Evolutionary conservation across 2,888 invertebrate species (phyloP), one percentile per base, ranked within the genome.

Genomic region (Pollenia amentaria): DNA sequence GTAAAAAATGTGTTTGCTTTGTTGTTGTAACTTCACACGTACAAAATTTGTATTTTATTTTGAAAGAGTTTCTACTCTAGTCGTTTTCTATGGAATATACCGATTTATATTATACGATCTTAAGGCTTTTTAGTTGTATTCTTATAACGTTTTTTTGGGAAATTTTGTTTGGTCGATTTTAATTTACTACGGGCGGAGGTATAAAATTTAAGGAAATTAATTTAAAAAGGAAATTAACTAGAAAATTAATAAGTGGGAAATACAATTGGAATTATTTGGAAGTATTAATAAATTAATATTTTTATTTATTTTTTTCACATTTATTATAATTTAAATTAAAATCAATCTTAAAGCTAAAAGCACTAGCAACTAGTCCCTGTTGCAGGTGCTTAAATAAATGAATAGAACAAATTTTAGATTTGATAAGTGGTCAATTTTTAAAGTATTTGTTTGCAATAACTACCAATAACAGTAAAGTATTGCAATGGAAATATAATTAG

Each of bases 161-260:
- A 72, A 55, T 72, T 72, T 42, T 42, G 11, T 55, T 57, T 72
- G 55, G 14, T 42, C 29, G 38, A 44, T 44, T 55, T 72, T 44
- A 55, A 70, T 70, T 42, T 70, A 14, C 38, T 29, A 2, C 29
- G 29, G 14, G 12, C 18, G 1, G 16, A 42, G n/a, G 57, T 57
- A 57, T 4, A 42, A 53, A 70, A 55, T 18, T 55, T 6, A 42
- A 70, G 21, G 21, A 48, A 69, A 48, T 51, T 51, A 53, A 51
- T 51, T 51, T 51, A 38, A 38, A 70, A 18, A 42, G 55, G 55
- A 55, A 70, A 44, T 72, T 57, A 42, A 55, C 18, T 72, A 21
- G n/a, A 55, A 18, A 72, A 38, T 18, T 29, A 73, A 38, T 40
- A 3, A 16, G 38, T 18, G 72, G 44, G 11, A 42, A 60, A 46